Base-by-base conservation (phyloP, 2,797 vertebrate genomes). In the Hirundo rustica region DNA sequence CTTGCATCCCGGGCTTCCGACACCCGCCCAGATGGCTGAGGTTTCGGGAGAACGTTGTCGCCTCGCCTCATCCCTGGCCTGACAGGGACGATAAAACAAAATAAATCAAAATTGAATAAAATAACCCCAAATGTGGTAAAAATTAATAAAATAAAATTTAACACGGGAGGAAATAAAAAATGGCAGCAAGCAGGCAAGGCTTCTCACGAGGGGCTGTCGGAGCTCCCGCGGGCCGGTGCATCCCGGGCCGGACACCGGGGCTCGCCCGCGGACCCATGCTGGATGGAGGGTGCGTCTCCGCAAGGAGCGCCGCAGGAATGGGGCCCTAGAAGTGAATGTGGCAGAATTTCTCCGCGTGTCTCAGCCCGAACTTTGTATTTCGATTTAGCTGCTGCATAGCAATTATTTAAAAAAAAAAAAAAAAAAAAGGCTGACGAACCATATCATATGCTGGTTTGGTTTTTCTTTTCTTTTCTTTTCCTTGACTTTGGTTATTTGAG, bases 11-110 rank as follows among this genome's bases (percentile, higher is more conserved):
- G 13, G 12, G 16, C 26, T 68, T 21, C 60, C 32, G 20, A 9
- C 6, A 0, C 36, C 29, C 26, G n/a, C 23, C 13, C 47, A 1
- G 3, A 27, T 10, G 23, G 0, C n/a, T 15, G 50, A 45, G 38
- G 34, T 48, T 40, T 68, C 12, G 11, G 50, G 32, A 64, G 29
- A 68, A 29, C 6, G 1, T 34, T 20, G 55, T 36, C 36, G 36
- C 36, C 36, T n/a, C 7, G 3, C 58, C 32, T 70, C 29, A 6
- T 26, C n/a, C 47, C 55, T 44, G 30, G 10, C 17, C 32, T 57
- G 40, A 62, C 29, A 8, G 53, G 47, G 27, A 5, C 15, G 17
- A 17, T 11, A 32, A 53, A 72, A 27, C 4, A 16, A 25, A 66
- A 26, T 2, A 29, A 55, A 29, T 4, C 42, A 32, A 22, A 68